Conservation (phyloP, 2,113 vertebrate genomes). For the Plecturocebus donacophilus region DNA sequence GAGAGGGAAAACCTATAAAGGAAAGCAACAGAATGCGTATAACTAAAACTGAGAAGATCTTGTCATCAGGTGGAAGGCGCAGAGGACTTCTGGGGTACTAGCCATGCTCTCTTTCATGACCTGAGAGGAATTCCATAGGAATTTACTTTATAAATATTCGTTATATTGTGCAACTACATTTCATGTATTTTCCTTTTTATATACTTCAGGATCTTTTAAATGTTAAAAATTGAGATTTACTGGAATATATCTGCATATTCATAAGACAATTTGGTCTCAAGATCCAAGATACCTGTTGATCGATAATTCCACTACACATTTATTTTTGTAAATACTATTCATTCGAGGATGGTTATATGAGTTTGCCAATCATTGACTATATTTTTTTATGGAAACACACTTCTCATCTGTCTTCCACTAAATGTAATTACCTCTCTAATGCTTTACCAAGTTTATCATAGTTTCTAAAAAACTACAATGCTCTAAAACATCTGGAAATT, state of each 20-base stretch:
- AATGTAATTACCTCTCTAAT: constrained; percentile 10
- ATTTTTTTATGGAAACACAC: constrained; percentile 14
- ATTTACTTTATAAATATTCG: background rate
- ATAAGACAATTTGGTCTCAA: background rate
- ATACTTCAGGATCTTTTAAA: background rate
- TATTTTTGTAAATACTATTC: background rate
- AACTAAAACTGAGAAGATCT: background rate
- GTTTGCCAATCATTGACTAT: background rate
- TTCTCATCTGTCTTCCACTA: background rate
- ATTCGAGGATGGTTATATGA: background rate
- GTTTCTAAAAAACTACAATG: constrained; percentile 8
- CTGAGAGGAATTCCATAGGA: background rate
- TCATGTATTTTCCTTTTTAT: background rate
- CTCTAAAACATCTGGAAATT: constrained; percentile 29
- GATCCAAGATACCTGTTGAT: background rate
- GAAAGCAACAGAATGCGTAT: background rate
- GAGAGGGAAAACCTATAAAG: background rate
- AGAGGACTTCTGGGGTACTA: background rate
- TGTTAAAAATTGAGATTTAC: background rate
- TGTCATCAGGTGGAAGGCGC: background rate
- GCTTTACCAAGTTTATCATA: background rate
- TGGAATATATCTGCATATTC: background rate
- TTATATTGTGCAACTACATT: background rate
- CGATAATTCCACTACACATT: background rate
- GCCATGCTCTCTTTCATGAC: background rate